Conservation (phyloP, 92 coral and sea anemone species). For the Chrysogorgia sp. region DNA sequence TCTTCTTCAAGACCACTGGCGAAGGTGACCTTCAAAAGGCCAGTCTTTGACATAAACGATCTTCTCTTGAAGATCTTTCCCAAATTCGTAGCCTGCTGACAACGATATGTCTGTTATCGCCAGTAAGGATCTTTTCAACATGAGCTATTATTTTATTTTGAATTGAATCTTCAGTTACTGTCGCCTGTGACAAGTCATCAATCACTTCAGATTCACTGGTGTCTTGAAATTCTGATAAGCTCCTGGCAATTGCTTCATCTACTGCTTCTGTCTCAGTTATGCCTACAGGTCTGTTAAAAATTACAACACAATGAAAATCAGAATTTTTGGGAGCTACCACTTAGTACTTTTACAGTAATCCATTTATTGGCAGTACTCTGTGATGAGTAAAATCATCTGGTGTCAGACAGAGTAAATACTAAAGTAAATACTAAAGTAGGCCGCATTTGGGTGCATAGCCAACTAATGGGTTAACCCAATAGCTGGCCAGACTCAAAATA, state of each 20-base stretch:
- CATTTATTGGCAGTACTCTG: too few relatives aligned
- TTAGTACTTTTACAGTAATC: too few relatives aligned
- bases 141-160: conserved; percentile 33
- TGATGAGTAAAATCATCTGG: too few relatives aligned
- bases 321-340: too few relatives aligned
- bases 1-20: conserved; percentile 55
- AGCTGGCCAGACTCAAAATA: too few relatives aligned
- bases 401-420: too few relatives aligned
- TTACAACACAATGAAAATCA: background rate
- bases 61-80: conserved; percentile 46
- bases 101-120: conserved; percentile 41
- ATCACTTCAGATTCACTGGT: background rate
- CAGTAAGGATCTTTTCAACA: conserved; percentile 50
- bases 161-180: conserved; percentile 40
- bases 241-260: conserved; percentile 44
- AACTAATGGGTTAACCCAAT: too few relatives aligned
- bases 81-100: conserved; percentile 54
- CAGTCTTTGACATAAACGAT: conserved; percentile 42
- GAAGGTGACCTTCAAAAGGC: conserved; percentile 48
- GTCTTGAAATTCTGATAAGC: conserved; percentile 46
- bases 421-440: too few relatives aligned
- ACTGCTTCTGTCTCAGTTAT: conserved; percentile 56
- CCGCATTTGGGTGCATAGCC: too few relatives aligned
- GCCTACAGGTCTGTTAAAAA: conserved; percentile 47
- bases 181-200: conserved; percentile 10